These are phyloP conservation scores for Eulemur rubriventer DNA, from an alignment of 2,797 vertebrate species.

Conservation along the genomic window DNA sequence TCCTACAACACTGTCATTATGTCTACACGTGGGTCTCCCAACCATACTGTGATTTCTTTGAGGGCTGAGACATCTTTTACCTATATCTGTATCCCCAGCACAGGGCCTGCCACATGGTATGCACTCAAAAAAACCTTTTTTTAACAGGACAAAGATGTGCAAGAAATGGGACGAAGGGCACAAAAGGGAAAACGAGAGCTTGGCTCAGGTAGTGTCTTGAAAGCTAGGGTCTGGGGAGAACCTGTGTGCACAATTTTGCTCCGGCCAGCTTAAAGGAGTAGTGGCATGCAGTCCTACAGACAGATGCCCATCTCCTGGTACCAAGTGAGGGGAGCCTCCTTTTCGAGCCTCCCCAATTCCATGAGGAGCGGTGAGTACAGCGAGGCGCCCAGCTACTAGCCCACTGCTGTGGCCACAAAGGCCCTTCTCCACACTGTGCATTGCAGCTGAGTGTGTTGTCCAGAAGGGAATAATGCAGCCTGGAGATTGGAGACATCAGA, in stretches of 20 bases:
- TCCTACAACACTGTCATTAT: background rate
- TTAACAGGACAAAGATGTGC: background rate
- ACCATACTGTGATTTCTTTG: background rate
- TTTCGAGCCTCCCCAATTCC: background rate
- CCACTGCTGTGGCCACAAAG: background rate
- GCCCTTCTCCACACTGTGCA: rapidly evolving
- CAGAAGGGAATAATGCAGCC: background rate
- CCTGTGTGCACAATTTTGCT: background rate
- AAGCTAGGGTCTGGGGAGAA: background rate
- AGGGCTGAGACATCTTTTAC: background rate
- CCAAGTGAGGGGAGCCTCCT: background rate
- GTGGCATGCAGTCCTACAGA: background rate
- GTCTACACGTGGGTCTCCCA: background rate
- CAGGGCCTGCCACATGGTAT: background rate
- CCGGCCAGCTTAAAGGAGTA: background rate
- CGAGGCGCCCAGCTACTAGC: background rate
- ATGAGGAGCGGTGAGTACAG: background rate
- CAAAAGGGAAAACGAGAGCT: background rate
- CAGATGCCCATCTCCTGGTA: background rate
- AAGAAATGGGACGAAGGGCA: background rate
- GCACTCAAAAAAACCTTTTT: background rate
- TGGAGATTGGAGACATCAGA: background rate
- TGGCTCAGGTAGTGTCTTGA: background rate
- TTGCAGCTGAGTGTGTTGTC: constrained; percentile 13
- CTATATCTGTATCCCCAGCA: background rate